Evolutionary conservation across 2,888 invertebrate species (phyloP).

Genomic region (Zhengitettix transpicula): DNA sequence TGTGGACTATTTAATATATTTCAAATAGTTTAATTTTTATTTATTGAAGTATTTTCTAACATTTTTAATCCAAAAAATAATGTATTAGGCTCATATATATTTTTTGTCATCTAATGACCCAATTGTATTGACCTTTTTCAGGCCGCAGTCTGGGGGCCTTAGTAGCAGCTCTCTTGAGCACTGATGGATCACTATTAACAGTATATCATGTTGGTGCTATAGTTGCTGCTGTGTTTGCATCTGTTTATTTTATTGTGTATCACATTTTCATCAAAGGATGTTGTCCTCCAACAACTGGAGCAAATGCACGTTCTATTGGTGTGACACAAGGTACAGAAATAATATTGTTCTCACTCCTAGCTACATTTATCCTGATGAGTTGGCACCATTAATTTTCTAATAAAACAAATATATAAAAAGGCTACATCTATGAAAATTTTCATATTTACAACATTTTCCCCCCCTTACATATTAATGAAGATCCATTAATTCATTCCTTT

Average conservation of each 20-base stretch:
- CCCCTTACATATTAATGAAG: too few species aligned
- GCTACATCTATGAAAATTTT: too few species aligned
- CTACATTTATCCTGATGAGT: neutral
- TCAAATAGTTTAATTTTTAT: too few species aligned
- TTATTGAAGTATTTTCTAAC: too few species aligned
- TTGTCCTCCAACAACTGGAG: neutral
- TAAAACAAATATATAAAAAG: too few species aligned
- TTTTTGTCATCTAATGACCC: neutral
- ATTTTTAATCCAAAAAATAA: too few species aligned
- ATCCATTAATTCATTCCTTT: too few species aligned
- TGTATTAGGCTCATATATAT: too few species aligned
- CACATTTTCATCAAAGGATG: constrained; percentile 46
- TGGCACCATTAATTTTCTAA: neutral
- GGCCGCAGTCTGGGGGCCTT: constrained; percentile 59
- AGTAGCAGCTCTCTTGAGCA: constrained; percentile 28
- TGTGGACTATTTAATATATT: too few species aligned
- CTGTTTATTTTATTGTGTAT: constrained; percentile 52
- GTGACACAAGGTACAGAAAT: neutral
- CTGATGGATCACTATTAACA: constrained; percentile 1
- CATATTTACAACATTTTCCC: too few species aligned
- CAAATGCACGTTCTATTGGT: neutral
- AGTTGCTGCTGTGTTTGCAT: constrained; percentile 44
- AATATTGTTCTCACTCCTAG: neutral
- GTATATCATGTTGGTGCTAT: constrained; percentile 46
- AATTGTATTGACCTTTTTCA: constrained; percentile 19